Evolutionary conservation across 2,888 invertebrate species (phyloP).

Genomic region (Scaptomyza flava): DNA sequence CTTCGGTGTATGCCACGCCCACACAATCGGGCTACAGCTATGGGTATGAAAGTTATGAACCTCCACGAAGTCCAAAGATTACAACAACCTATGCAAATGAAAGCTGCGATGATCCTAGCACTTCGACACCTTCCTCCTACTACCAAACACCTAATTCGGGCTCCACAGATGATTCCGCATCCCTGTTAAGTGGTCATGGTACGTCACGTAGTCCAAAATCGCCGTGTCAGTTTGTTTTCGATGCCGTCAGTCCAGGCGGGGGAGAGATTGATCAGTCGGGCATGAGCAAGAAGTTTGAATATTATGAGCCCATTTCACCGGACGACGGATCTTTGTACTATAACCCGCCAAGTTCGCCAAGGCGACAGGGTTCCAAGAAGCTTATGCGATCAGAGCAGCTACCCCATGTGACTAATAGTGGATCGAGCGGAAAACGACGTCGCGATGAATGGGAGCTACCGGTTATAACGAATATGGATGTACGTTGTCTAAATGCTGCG

Average conservation of each 20-base stretch:
- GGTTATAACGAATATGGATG: slow-evolving; percentile 69
- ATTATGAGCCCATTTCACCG: slow-evolving; percentile 83
- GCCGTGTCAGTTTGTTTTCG: slow-evolving; percentile 87
- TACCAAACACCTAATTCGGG: slow-evolving; percentile 82
- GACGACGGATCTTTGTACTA: slow-evolving; percentile 76
- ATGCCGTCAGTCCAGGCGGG: slow-evolving; percentile 82
- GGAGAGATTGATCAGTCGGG: slow-evolving; percentile 60
- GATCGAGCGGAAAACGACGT: slow-evolving; percentile 54
- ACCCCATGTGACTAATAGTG: slow-evolving; percentile 60
- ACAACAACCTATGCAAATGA: slow-evolving; percentile 84
- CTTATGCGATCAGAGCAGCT: slow-evolving; percentile 55
- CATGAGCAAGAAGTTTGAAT: slow-evolving; percentile 81
- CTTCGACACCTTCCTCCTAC: slow-evolving; percentile 79
- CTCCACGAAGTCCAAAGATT: slow-evolving; percentile 84
- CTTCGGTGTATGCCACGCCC: slow-evolving; percentile 58
- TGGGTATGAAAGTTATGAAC: slow-evolving; percentile 71
- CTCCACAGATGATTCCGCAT: slow-evolving; percentile 76
- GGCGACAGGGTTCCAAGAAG: slow-evolving; percentile 74
- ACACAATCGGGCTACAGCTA: slow-evolving; percentile 33
- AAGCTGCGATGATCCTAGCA: slow-evolving; percentile 74
- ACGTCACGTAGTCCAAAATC: slow-evolving; percentile 86
- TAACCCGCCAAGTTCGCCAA: slow-evolving; percentile 69
- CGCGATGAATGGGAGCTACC: slow-evolving; percentile 79
- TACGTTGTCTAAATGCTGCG: slow-evolving; percentile 63
- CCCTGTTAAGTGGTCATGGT: slow-evolving; percentile 62